phyloP scores from a whole-genome alignment of 2,113 vertebrate species.

The Caracal caracal region DNA sequence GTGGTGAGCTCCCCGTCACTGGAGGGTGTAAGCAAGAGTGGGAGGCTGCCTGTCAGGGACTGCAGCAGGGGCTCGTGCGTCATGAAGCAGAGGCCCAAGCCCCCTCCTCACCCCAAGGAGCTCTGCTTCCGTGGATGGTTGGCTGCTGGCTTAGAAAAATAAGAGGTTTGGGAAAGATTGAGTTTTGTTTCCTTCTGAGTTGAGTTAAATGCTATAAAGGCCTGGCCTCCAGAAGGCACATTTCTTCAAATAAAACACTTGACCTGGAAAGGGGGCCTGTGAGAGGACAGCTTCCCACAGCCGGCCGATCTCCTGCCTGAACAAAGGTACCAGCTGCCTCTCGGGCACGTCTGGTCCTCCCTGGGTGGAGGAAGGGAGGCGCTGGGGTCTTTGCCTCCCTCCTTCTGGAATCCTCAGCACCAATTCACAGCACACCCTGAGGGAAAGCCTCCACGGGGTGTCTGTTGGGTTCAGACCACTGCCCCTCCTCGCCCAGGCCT shows the following conservation, averaged over 20 bases:
- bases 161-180: constrained; percentile 3
- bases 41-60: background rate
- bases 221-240: background rate
- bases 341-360: background rate
- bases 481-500: background rate
- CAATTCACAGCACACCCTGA: background rate
- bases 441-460: background rate
- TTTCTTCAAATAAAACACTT: constrained; percentile 72
- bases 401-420: background rate
- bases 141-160: background rate
- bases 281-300: constrained; percentile 31
- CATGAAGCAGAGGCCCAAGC: background rate
- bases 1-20: background rate
- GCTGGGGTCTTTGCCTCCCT: background rate
- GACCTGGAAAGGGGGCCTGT: constrained; percentile 70
- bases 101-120: background rate
- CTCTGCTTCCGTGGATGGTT: background rate
- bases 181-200: background rate
- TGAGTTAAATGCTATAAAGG: constrained; percentile 38
- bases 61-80: background rate
- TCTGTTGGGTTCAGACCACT: background rate
- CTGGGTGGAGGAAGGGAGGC: no score
- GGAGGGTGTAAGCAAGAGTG: background rate
- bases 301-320: background rate
- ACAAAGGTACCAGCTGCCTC: background rate